Percentiles rank a stretch among this genome's conserved stretches.
phyloP scores from a whole-genome alignment of 2,888 invertebrate species.

The Uropetala carovei region DNA sequence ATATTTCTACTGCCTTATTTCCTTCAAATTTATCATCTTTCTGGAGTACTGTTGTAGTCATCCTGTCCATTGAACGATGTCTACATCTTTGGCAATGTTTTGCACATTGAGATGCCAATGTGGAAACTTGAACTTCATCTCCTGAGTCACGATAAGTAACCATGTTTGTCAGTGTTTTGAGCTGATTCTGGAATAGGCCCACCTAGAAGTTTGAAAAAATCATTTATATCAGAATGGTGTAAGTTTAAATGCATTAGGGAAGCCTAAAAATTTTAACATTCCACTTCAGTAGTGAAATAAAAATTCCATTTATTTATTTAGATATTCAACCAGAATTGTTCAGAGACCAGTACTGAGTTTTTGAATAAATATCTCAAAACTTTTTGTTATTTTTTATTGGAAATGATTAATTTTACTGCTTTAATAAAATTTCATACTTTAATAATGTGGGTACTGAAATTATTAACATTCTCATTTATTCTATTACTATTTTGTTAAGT shows the following conservation, averaged over 20 bases:
- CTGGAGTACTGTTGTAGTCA: conserved; percentile 56
- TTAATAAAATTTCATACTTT: too few relatives aligned
- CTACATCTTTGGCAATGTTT: conserved; percentile 65
- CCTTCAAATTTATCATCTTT: not conserved
- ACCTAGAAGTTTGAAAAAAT: conserved; percentile 65
- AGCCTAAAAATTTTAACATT: not conserved
- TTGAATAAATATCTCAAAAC: too few relatives aligned
- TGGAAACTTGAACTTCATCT: conserved; percentile 67
- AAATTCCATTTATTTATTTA: too few relatives aligned
- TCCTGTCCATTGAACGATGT: conserved; percentile 62
- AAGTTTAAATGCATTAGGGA: not conserved
- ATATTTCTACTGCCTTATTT: conserved; percentile 43
- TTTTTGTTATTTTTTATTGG: too few relatives aligned
- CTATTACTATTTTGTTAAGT: too few relatives aligned
- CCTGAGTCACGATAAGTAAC: conserved; percentile 68
- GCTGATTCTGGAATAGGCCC: conserved; percentile 67
- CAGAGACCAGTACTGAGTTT: too few relatives aligned
- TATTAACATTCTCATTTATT: too few relatives aligned
- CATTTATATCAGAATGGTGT: not conserved
- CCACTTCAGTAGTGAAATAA: too few relatives aligned
- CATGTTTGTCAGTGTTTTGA: conserved; percentile 67
- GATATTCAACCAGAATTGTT: too few relatives aligned
- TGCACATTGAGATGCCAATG: conserved; percentile 68
- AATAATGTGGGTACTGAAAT: too few relatives aligned
- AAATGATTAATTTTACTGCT: too few relatives aligned